A percentile compares a stretch with the other conserved stretches of the same genome.
These are phyloP conservation scores for Poecilia gillii DNA, from an alignment of 2,797 vertebrate species.

Conservation along the genomic window DNA sequence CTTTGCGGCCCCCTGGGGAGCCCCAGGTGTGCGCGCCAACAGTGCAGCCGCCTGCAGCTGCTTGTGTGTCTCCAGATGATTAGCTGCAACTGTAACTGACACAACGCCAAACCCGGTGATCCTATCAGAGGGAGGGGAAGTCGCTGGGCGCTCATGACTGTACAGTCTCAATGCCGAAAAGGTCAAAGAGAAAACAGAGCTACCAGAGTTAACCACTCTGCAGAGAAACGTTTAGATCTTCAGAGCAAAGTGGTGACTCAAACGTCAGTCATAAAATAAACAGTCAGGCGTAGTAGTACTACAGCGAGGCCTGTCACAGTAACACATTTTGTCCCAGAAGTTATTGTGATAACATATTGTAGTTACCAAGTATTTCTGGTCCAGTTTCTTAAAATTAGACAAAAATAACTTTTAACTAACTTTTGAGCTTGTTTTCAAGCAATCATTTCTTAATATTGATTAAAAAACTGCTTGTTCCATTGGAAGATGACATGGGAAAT, in stretches of 20 bases:
- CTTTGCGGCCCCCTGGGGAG: constrained; percentile 26
- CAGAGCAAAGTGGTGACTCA: background rate
- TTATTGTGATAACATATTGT: no score
- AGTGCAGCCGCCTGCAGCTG: constrained; percentile 6
- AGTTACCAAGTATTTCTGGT: no score
- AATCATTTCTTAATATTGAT: no score
- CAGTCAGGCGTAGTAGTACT: background rate
- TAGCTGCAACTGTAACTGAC: constrained; percentile 77
- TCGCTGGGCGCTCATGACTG: constrained; percentile 5
- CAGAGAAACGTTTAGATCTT: background rate
- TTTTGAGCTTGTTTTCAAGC: no score
- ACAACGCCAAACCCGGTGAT: constrained; percentile 53
- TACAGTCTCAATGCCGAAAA: background rate
- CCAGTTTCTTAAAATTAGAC: no score
- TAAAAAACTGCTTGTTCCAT: no score
- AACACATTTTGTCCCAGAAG: no score
- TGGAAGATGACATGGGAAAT: no score
- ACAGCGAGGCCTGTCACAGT: background rate
- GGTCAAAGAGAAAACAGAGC: background rate
- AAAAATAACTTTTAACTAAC: no score
- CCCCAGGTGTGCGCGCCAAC: constrained; percentile 4
- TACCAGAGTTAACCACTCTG: background rate
- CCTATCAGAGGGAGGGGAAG: constrained; percentile 69
- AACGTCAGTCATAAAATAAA: background rate
- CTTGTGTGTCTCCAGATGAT: constrained; percentile 59